Base-by-base conservation (phyloP, 2,888 invertebrate species). In the Euclidia mi region DNA sequence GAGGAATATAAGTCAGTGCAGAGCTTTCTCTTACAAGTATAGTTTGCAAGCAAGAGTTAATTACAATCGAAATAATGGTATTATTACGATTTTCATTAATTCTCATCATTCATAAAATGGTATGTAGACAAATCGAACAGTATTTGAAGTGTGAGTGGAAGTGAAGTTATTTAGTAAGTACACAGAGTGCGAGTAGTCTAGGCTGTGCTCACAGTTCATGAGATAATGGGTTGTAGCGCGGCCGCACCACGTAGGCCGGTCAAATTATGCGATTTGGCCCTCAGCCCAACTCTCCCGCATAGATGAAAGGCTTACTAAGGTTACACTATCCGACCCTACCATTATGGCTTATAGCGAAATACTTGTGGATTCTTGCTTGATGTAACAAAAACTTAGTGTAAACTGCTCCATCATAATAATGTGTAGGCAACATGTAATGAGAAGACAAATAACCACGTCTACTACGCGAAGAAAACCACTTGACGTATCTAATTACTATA, bases 251-350 rank as follows among this genome's bases (percentile, higher is more conserved):
- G 75, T 76, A 79, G 62, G 63, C 66, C 71, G 69, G 67, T 66
- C 72, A 83, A 84, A 85, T 87, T 82, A 86, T 84, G 77, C 78
- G 79, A 79, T 75, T 66, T 64, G 66, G 76, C 63, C 77, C 75
- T 67, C 65, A 69, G 65, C 70, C 65, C 66, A 61, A 56, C 62
- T 68, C 69, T 64, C 50, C 67, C 61, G 56, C 75, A 56, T 74
- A 82, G 81, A 86, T 85, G 81, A 86, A 87, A 86, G 84, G 82
- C 81, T 84, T 86, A 81, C 80, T 45, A 65, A 76, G 78, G 79
- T 75, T 80, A 79, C 74, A 74, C 71, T 68, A 55, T 65, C 77
- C 72, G 66, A 73, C 76, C 78, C 71, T 63, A 69, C 76, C 65
- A 71, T 82, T 76, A 84, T 75, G 68, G 76, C 77, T 80, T 76